Conservation (phyloP, 1,140 invertebrate genomes). For the Papilio polyxenes region DNA sequence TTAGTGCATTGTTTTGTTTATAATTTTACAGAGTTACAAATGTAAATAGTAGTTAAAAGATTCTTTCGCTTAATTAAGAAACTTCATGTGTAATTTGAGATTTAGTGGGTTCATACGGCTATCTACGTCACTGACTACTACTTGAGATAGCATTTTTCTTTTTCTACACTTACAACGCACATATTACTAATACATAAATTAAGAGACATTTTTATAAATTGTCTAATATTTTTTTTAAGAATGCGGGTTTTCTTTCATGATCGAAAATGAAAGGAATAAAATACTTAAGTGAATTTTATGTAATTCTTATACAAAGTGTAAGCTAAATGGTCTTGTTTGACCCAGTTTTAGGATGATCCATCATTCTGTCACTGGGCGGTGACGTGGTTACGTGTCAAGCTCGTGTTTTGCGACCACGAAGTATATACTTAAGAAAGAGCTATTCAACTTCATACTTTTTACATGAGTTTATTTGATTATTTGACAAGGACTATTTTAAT, state of each 20-base stretch:
- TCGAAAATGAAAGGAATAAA: not conserved
- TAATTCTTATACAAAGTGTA: constrained; percentile 13
- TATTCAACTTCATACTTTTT: not conserved
- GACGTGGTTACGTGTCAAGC: constrained; percentile 25
- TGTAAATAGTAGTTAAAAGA: not conserved
- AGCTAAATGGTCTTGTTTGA: constrained; percentile 29
- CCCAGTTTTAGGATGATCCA: constrained; percentile 27
- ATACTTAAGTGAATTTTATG: constrained; percentile 19
- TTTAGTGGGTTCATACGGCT: not conserved
- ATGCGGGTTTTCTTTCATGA: not conserved
- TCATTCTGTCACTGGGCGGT: constrained; percentile 25
- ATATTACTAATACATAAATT: not conserved
- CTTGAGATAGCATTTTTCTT: too few species aligned
- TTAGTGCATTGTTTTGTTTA: not conserved
- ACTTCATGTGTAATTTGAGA: not conserved
- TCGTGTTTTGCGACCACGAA: constrained; percentile 30
- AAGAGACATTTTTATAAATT: not conserved
- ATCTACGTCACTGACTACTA: not conserved
- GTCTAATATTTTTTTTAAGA: not conserved
- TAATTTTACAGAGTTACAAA: not conserved
- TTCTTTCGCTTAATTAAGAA: not conserved
- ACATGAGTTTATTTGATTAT: not conserved
- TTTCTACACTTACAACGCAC: too few species aligned
- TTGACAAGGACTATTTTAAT: not conserved
- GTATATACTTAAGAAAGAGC: not conserved